A percentile compares a stretch with the other conserved stretches of the same genome.
These are phyloP conservation scores for Galaxea fascicularis DNA, from an alignment of 92 coral and sea anemone species.

Conservation along the genomic window DNA sequence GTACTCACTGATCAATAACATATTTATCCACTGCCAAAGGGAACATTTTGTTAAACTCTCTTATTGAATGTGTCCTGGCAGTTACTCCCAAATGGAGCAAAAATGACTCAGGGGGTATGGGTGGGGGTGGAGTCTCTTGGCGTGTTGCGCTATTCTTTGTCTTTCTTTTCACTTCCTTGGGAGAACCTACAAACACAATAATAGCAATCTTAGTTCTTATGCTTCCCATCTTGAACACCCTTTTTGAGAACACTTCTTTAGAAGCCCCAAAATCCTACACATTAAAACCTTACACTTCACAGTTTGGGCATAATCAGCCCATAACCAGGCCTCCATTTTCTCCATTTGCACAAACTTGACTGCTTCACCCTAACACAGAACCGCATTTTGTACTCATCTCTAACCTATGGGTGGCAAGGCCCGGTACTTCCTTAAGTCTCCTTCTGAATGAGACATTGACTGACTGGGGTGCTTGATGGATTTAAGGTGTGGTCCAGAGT, in stretches of 20 bases:
- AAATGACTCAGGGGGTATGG: slow-evolving; percentile 90
- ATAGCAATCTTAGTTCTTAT: slow-evolving; percentile 1
- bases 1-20: slow-evolving; percentile 83
- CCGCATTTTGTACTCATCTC: background rate
- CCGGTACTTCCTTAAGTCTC: slow-evolving; percentile 91
- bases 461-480: slow-evolving; percentile 58
- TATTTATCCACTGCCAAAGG: slow-evolving; percentile 66
- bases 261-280: no score
- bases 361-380: no score
- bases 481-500: slow-evolving; percentile 73
- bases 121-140: slow-evolving; percentile 59
- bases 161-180: slow-evolving; percentile 44
- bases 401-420: slow-evolving; percentile 93
- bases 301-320: no score
- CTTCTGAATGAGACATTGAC: slow-evolving; percentile 82
- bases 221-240: background rate
- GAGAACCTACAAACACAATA: slow-evolving; percentile 31
- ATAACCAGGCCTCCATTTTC: no score
- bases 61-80: slow-evolving; percentile 85
- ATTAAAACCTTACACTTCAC: no score
- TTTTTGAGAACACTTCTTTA: no score
- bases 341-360: no score
- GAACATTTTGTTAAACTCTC: slow-evolving; percentile 76
- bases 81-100: slow-evolving; percentile 92
- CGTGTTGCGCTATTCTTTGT: slow-evolving; percentile 40